Conservation (phyloP, 2,888 invertebrate species). For the Alviniconcha strummeri region DNA sequence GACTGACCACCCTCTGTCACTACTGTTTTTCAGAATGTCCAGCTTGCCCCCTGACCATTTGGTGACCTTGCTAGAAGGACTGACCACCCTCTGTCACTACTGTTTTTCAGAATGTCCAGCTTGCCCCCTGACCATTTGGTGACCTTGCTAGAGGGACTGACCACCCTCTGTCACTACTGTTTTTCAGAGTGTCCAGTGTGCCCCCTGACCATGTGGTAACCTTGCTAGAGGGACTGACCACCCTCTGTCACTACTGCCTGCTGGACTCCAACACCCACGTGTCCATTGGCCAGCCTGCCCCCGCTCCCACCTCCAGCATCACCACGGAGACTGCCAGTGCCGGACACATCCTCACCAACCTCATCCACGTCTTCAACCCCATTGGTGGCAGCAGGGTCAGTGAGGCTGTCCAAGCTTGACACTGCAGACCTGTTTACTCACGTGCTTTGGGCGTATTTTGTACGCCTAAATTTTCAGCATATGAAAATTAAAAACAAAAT, state of each 20-base stretch:
- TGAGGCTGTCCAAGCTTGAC: neutral
- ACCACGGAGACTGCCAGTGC: constrained; percentile 67
- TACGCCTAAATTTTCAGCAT: neutral
- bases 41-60: constrained; percentile 83
- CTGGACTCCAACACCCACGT: constrained; percentile 76
- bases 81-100: constrained; percentile 87
- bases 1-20: no score
- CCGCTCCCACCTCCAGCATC: constrained; percentile 74
- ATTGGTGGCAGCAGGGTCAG: constrained; percentile 70
- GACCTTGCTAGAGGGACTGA: constrained; percentile 85
- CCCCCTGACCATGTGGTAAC: constrained; percentile 87
- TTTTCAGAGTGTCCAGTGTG: constrained; percentile 32
- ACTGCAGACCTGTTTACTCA: no score
- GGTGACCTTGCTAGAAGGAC: constrained; percentile 84
- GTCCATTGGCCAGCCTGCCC: constrained; percentile 67
- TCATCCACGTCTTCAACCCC: constrained; percentile 87
- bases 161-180: constrained; percentile 83
- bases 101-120: constrained; percentile 72
- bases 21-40: no score
- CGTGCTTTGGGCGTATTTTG: no score
- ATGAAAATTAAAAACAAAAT: no score
- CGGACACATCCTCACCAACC: constrained; percentile 85
- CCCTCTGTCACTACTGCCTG: constrained; percentile 86
- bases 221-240: constrained; percentile 85
- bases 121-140: constrained; percentile 85